Conservation (phyloP, 2,797 vertebrate genomes). For the Scolopax bukidnonensis region DNA sequence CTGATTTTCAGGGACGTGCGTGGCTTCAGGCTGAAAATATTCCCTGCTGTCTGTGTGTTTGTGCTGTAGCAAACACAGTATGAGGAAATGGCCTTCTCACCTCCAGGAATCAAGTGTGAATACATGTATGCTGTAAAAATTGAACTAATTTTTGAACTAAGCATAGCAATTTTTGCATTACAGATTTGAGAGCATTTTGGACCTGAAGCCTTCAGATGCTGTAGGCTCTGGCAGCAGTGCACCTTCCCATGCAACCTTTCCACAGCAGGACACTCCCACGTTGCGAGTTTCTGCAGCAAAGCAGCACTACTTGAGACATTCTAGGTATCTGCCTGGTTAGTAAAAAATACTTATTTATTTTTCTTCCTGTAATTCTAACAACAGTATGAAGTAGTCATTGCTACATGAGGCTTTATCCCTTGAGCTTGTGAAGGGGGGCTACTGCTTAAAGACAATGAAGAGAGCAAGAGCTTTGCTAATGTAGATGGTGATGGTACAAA, state of each 20-base stretch:
- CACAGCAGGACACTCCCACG: conserved; percentile 82
- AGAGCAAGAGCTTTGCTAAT: not conserved
- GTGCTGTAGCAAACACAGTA: not conserved
- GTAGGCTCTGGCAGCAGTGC: conserved; percentile 81
- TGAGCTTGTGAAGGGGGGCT: not conserved
- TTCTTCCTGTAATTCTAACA: not conserved
- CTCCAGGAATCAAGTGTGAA: not conserved
- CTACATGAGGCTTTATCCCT: not conserved
- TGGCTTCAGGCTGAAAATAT: not conserved
- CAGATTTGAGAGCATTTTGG: conserved; percentile 89
- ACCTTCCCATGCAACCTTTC: conserved; percentile 79
- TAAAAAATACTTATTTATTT: not conserved
- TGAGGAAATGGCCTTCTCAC: not conserved
- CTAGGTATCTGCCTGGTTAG: conserved; percentile 93
- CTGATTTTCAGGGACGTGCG: not conserved
- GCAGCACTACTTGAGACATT: conserved; percentile 92
- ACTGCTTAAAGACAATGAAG: not conserved
- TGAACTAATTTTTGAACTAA: not conserved
- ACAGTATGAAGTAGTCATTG: not conserved
- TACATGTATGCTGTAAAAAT: not conserved
- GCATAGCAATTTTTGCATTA: not conserved
- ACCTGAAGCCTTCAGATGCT: conserved; percentile 84
- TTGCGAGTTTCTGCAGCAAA: conserved; percentile 86
- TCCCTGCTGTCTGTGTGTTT: not conserved
- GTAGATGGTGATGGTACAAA: not conserved